Base-by-base conservation (phyloP, 1,140 invertebrate genomes). In the Dendrolimus punctatus region DNA sequence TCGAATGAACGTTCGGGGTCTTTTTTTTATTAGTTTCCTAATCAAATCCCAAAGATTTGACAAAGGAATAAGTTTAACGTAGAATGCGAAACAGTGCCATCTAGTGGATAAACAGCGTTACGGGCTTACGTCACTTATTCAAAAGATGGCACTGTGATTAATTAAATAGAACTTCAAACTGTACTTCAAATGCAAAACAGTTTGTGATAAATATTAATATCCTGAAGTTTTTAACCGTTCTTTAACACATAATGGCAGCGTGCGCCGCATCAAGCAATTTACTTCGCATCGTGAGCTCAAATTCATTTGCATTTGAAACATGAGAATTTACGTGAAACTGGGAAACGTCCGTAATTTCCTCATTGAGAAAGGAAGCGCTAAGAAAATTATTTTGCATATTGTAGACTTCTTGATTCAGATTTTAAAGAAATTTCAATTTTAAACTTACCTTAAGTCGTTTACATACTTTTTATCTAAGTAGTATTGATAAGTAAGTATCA, bases 281-380 rank as follows among this genome's bases (percentile, higher is more conserved):
- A 59, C 53, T 65, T 65, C 56, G 53, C 49, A 55, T 51, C 50
- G 42, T 52, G 23, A 7, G 44, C 39, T 54, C 43, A 42, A 62
- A 66, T 68, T 62, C 49, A 76, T 76, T 76, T 74, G 66, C 73
- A 76, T 76, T 55, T 69, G 66, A 72, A 74, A 69, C 60, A 64
- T 46, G 23, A 23, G 23, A 23, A 23, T 23, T 23, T 54, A 47
- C 63, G 46, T 51, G 58, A 51, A 56, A 43, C 51, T 39, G 45
- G 58, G 53, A 58, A 61, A 58, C 53, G 51, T 56, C 46, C 40
- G 62, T 46, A 57, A 61, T 61, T 60, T 53, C 53, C 53, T 48
- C 47, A n/a, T 4, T 46, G 48, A 23, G 42, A 45, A 52, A 55
- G 54, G 38, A 53, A 23, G 23, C 23, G 23, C 23, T 23, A 23